Base-by-base conservation (phyloP, 2,113 vertebrate genomes). In the Gymnogyps californianus region DNA sequence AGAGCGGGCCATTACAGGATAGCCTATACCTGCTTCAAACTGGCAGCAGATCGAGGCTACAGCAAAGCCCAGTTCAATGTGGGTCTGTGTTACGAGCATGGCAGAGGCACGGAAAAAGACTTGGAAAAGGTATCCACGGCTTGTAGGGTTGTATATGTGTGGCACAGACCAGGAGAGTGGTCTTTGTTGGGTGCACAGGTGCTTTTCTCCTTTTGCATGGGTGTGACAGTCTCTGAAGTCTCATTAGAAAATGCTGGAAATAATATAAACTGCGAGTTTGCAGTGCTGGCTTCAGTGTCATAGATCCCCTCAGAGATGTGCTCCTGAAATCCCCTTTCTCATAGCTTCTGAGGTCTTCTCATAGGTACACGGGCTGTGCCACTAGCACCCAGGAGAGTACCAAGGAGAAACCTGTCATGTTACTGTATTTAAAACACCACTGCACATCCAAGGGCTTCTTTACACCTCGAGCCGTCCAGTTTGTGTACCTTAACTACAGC, bases 51-150 rank as follows among this genome's bases (percentile, higher is more conserved):
- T 54, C 98, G 97, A 9, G 98, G 98, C 78, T 99, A 99, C 98
- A 98, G 95, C 97, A 99, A 99, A 97, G 99, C 99, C 54, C 99
- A 99, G 96, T 99, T 99, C 98, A 99, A 99, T 1, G 87, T 98
- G 4, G 99, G 98, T 5, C 98, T 99, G 92, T 99, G 99, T 97
- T 99, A 99, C 0, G 99, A 99, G 97, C 98, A 97, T 20, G 99
- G 99, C 81, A 98, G 98, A 96, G 99, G 99, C 89, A 99, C 99
- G 0, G 31, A 75, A 13, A 98, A 96, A 86, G 97, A 99, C 95
- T 83, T 93, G n/a, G 83, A 97, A n/a, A 99, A 99, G 98, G 99
- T 98, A 96, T 17, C 44, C 13, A 4, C 3, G 1, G 59, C 42
- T 19, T 51, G 34, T 18, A 17, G 55, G 13, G 15, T 3, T 36